Evolutionary conservation across 2,888 invertebrate genomes (phyloP), one percentile per base, ranked within the genome.

Genomic region (Melinaea menophilus): DNA sequence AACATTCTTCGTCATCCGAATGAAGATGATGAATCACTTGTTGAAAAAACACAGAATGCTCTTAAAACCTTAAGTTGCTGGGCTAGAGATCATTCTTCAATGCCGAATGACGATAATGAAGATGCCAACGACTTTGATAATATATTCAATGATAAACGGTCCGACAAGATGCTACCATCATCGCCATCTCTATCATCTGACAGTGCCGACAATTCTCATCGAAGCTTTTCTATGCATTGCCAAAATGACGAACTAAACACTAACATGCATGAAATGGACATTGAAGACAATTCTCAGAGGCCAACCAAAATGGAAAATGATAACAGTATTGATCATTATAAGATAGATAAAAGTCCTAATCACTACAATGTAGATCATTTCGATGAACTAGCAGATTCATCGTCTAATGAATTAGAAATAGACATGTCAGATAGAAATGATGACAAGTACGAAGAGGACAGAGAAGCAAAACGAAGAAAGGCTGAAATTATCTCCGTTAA

Each of bases 31-130:
- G 97, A 97, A 80, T 95, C 94, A 0, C 91, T 96, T 61, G 96
- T 97, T 68, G 92, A 96, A 59, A 97, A 97, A 82, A 97, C 97
- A 2, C 97, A 97, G 80, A 96, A 96, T 1, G 97, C 97, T 0
- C 84, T 97, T 41, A 95, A 96, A 81, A 95, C 95, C 72, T 87
- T 97, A n/a, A 96, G 96, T 13, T 96, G 95, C 80, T 96, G 96
- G 95, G 94, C 94, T 5, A 81, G 84, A n/a, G 95, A 95, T 12
- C 93, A 94, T 35, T 92, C 92, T 5, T 92, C 93, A 45, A 78
- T 91, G 7, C 94, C 94, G 74, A 93, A 94, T 62, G 93, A 93
- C 68, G 93, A 94, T 68, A 94, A 94, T 74, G 95, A 96, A 70
- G 95, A 95, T 74, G 94, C 94, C 41, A 95, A 95, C 54, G 94